These are phyloP conservation scores for Tetranychus urticae DNA, from an alignment of 1,140 invertebrate species.

Conservation along the genomic window DNA sequence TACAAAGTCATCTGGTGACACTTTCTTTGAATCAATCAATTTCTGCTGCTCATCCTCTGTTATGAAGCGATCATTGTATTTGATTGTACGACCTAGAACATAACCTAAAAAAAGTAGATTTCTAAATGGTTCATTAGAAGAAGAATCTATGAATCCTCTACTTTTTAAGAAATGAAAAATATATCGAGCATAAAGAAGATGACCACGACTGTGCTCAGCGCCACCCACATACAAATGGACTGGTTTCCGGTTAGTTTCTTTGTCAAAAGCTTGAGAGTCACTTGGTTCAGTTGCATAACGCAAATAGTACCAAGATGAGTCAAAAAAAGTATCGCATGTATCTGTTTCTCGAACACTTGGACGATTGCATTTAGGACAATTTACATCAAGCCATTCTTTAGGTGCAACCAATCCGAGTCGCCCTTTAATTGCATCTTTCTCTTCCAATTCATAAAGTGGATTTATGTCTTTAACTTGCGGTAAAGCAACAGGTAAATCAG, in stretches of 20 bases:
- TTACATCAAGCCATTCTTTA: conserved; percentile 6
- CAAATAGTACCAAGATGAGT: conserved; percentile 96
- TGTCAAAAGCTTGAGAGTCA: conserved; percentile 37
- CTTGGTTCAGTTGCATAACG: conserved; percentile 72
- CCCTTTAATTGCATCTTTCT: not conserved
- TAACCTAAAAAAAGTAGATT: conserved; percentile 77
- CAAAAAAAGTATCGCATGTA: conserved; percentile 99
- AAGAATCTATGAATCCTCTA: conserved; percentile 35
- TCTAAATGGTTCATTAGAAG: conserved; percentile 56
- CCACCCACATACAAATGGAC: conserved; percentile 89
- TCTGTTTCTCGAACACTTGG: conserved; percentile 61
- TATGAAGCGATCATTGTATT: conserved; percentile 55
- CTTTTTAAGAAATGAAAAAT: conserved; percentile 73
- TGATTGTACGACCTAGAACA: conserved; percentile 71
- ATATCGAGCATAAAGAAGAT: conserved; percentile 91
- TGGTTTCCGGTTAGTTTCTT: conserved; percentile 41
- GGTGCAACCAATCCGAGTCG: not conserved
- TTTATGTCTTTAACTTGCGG: conserved; percentile 4
- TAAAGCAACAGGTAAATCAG: conserved; percentile 10
- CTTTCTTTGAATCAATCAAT: conserved; percentile 24
- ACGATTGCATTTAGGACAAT: conserved; percentile 14
- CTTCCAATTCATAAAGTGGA: not conserved
- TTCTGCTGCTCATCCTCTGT: conserved; percentile 33
- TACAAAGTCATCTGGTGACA: conserved; percentile 35
- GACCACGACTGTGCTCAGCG: conserved; percentile 83